Evolutionary conservation across 2,888 invertebrate genomes (phyloP).

Genomic region (Hyles lineata): DNA sequence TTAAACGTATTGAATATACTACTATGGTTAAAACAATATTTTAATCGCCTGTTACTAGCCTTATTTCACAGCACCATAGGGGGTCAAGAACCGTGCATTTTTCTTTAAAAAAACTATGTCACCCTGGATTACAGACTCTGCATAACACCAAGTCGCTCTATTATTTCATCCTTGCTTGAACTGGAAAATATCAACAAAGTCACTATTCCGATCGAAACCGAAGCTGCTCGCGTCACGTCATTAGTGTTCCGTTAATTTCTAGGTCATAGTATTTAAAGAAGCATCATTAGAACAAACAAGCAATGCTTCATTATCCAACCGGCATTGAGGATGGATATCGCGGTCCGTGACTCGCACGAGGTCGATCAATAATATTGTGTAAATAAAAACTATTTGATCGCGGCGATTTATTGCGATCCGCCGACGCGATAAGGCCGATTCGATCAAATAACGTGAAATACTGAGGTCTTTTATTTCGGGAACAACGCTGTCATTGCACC

Average conservation of each 20-base stretch:
- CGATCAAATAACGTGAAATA: conserved; percentile 16
- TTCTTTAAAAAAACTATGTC: too few species aligned
- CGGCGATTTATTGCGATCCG: conserved; percentile 43
- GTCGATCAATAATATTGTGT: conserved; percentile 52
- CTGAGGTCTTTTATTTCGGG: background rate
- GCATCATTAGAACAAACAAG: conserved; percentile 41
- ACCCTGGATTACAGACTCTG: too few species aligned
- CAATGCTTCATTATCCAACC: conserved; percentile 43
- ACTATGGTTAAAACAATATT: too few species aligned
- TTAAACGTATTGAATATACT: too few species aligned
- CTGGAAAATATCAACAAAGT: background rate
- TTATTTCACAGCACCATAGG: too few species aligned
- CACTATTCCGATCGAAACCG: background rate
- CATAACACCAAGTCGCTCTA: too few species aligned
- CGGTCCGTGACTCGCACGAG: conserved; percentile 53
- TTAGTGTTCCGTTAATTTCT: conserved; percentile 30
- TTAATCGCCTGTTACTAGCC: too few species aligned
- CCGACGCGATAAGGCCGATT: conserved; percentile 32
- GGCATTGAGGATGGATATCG: conserved; percentile 38
- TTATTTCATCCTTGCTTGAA: background rate
- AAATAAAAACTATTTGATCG: conserved; percentile 47
- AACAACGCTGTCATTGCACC: conserved; percentile 7
- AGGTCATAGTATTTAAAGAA: conserved; percentile 33
- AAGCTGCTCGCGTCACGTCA: background rate
- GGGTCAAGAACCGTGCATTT: too few species aligned